phyloP scores from a whole-genome alignment of 2,113 vertebrate genomes.

The Vimba vimba region DNA sequence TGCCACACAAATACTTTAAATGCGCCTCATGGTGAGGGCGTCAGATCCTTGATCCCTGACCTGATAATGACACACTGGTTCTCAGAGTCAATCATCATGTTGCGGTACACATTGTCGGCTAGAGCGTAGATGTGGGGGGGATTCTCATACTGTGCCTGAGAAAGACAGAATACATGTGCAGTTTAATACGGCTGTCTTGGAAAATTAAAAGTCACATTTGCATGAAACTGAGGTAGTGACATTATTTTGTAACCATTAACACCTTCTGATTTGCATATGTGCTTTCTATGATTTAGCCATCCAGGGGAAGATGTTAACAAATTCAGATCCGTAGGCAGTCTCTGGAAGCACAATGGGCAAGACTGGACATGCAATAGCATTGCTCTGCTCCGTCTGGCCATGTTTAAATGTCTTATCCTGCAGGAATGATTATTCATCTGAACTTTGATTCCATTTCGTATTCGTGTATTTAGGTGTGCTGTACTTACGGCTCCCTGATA shows the following conservation, averaged over 20 bases:
- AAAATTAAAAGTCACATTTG: constrained; percentile 5
- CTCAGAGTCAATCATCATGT: constrained; percentile 85
- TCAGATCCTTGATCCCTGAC: constrained; percentile 59
- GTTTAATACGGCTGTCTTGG: not conserved
- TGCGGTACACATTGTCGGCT: constrained; percentile 83
- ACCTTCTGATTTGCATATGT: not conserved
- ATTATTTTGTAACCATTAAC: not conserved
- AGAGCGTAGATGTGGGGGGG: constrained; percentile 84
- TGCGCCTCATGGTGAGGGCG: not conserved
- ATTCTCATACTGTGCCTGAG: constrained; percentile 83
- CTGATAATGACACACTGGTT: constrained; percentile 88
- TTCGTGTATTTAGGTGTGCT: not conserved
- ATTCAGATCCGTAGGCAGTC: not conserved
- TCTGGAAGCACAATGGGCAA: constrained; percentile 9
- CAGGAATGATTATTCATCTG: not conserved
- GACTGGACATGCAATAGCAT: constrained; percentile 37
- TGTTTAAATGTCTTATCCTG: constrained; percentile 21
- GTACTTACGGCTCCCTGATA: constrained; percentile 84
- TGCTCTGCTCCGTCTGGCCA: constrained; percentile 19
- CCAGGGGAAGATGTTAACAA: not conserved
- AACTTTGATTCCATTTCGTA: not conserved
- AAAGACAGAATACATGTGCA: not conserved
- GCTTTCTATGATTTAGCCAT: not conserved
- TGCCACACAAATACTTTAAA: not conserved
- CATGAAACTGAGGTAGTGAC: not conserved